These are phyloP conservation scores for Vespertilio murinus DNA, from an alignment of 2,797 vertebrate genomes.

Conservation along the genomic window DNA sequence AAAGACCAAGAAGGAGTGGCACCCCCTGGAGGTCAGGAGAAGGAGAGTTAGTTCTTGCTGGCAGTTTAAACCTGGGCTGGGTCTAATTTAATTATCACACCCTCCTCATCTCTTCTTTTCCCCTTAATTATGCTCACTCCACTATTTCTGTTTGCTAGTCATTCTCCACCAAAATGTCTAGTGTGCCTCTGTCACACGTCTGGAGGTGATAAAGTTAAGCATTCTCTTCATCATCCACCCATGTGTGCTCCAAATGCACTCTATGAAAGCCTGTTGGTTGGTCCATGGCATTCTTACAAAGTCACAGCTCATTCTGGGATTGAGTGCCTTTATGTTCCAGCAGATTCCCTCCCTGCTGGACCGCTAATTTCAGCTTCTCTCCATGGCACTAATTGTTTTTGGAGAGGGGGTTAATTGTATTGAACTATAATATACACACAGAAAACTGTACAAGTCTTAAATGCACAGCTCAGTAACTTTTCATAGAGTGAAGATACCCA, in stretches of 20 bases:
- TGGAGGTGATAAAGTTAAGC: background rate
- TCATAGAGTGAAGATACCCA: background rate
- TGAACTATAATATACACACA: background rate
- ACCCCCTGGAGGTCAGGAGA: constrained; percentile 1
- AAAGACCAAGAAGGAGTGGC: constrained; percentile 23
- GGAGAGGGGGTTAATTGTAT: background rate
- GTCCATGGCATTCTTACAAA: background rate
- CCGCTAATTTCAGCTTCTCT: background rate
- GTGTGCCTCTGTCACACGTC: background rate
- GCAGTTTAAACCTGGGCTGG: background rate
- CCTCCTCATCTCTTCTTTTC: background rate
- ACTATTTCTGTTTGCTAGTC: background rate
- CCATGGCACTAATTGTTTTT: background rate
- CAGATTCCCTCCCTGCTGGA: background rate
- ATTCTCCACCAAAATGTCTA: background rate
- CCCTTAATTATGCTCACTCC: background rate
- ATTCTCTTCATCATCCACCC: background rate
- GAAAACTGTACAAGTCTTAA: background rate
- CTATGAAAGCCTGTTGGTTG: background rate
- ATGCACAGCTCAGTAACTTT: background rate
- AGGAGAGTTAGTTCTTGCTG: background rate
- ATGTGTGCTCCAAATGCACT: background rate
- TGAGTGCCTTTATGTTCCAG: background rate
- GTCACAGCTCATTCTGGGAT: background rate
- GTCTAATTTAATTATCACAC: background rate